Conservation (phyloP, 2,888 invertebrate genomes). For the Drosophila limbata region DNA sequence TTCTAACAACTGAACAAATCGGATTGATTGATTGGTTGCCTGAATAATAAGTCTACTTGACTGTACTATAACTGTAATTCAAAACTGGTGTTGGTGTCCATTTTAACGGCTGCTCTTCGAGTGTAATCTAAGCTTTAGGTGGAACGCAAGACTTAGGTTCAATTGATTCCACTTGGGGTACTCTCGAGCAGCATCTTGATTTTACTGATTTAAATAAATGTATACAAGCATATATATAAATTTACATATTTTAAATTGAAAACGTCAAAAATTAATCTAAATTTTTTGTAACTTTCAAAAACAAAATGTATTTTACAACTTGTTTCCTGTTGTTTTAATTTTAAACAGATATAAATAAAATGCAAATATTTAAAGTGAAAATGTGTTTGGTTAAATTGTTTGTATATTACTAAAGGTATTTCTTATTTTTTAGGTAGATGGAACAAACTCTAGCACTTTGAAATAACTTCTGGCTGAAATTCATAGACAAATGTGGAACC, state of each 20-base stretch:
- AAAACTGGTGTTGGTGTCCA: conserved; percentile 73
- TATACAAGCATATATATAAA: conserved; percentile 22
- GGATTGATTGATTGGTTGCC: conserved; percentile 20
- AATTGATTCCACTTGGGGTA: conserved; percentile 15
- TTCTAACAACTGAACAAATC: conserved; percentile 24
- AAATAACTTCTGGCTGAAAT: too few relatives aligned
- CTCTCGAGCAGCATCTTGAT: conserved; percentile 47
- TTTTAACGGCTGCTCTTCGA: conserved; percentile 44
- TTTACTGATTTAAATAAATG: conserved; percentile 48
- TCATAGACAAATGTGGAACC: too few relatives aligned
- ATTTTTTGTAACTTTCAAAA: conserved; percentile 55
- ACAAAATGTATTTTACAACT: conserved; percentile 50
- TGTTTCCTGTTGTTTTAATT: conserved; percentile 69
- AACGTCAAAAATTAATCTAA: conserved; percentile 44
- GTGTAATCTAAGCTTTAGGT: conserved; percentile 17
- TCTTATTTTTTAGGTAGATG: too few relatives aligned
- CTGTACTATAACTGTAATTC: conserved; percentile 22
- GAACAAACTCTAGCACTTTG: too few relatives aligned
- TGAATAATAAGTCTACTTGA: conserved; percentile 6
- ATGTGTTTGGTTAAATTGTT: background rate
- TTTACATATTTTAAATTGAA: conserved; percentile 46
- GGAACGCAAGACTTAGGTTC: background rate
- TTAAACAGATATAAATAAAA: conserved; percentile 44
- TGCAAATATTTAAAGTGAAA: conserved; percentile 22
- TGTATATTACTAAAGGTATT: background rate